These are phyloP conservation scores for Neosalanx taihuensis DNA, from an alignment of 2,797 vertebrate genomes.

Conservation along the genomic window DNA sequence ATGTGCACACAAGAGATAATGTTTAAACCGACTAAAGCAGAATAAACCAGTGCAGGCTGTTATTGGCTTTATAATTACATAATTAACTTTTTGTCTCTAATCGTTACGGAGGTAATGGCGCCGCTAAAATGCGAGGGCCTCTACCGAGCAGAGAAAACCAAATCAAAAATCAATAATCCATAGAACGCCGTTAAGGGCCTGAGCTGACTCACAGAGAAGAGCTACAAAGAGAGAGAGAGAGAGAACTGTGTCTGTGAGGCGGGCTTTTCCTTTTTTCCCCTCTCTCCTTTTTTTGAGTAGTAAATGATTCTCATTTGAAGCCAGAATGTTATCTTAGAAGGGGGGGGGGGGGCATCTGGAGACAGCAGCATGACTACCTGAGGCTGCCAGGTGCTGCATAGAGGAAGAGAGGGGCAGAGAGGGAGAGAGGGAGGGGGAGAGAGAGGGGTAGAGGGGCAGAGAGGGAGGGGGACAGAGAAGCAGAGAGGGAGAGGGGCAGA, in stretches of 20 bases:
- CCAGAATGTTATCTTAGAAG: slow-evolving; percentile 89
- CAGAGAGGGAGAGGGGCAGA: too few species aligned
- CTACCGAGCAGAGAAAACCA: slow-evolving; percentile 91
- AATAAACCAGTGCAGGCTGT: slow-evolving; percentile 99
- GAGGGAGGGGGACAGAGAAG: too few species aligned
- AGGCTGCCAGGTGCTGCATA: slow-evolving; percentile 82
- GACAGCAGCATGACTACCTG: slow-evolving; percentile 77
- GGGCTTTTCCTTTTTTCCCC: slow-evolving; percentile 28
- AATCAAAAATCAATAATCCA: slow-evolving; percentile 99
- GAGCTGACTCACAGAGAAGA: slow-evolving; percentile 66
- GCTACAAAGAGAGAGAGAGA: neutral
- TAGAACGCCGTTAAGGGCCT: slow-evolving; percentile 98
- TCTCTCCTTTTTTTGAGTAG: slow-evolving; percentile 71
- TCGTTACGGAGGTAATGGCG: slow-evolving; percentile 99
- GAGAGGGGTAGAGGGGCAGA: slow-evolving; percentile 34
- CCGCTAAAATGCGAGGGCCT: slow-evolving; percentile 92
- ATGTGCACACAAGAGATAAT: slow-evolving; percentile 99
- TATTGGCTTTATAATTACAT: slow-evolving; percentile 99
- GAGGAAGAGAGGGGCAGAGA: slow-evolving; percentile 44
- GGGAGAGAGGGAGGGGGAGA: slow-evolving; percentile 40
- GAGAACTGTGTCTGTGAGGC: slow-evolving; percentile 13
- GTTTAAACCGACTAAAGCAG: slow-evolving; percentile 99
- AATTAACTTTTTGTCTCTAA: slow-evolving; percentile 99
- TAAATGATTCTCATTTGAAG: slow-evolving; percentile 98
- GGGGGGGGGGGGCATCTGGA: slow-evolving; percentile 92